These are phyloP conservation scores for Chesias legatella DNA, from an alignment of 2,888 invertebrate genomes.

Conservation along the genomic window DNA sequence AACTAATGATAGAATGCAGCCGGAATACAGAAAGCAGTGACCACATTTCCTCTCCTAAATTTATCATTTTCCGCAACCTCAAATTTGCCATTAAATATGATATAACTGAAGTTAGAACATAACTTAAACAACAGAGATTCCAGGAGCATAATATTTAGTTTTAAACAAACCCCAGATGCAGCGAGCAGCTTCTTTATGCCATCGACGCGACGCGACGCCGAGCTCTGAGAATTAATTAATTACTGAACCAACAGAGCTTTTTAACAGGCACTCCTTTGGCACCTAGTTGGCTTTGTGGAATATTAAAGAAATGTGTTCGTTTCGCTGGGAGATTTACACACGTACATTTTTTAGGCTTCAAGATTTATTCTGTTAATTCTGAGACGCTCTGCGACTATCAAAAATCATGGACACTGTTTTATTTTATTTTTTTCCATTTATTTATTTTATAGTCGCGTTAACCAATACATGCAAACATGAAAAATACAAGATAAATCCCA, in stretches of 20 bases:
- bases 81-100: conserved; percentile 10
- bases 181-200: conserved; percentile 27
- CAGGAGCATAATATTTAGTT: conserved; percentile 28
- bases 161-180: conserved; percentile 30
- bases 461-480: too few species aligned
- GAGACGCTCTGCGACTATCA: too few species aligned
- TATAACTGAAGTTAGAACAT: conserved; percentile 16
- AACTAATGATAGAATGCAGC: too few species aligned
- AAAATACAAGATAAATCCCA: too few species aligned
- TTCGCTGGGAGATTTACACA: too few species aligned
- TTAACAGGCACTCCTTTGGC: conserved; percentile 7
- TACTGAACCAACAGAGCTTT: conserved; percentile 21
- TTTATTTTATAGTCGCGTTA: too few species aligned
- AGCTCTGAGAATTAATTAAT: conserved; percentile 32
- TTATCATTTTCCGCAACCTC: conserved; percentile 6
- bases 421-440: too few species aligned
- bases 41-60: conserved; percentile 9
- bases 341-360: too few species aligned
- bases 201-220: conserved; percentile 21
- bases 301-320: too few species aligned
- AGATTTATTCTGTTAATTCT: too few species aligned
- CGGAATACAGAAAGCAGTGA: too few species aligned
- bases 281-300: conserved; percentile 4
- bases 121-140: conserved; percentile 21
- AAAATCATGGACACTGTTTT: too few species aligned